Evolutionary conservation across 1,140 invertebrate genomes (phyloP).

Genomic region (Caenorhabditis tropicalis): DNA sequence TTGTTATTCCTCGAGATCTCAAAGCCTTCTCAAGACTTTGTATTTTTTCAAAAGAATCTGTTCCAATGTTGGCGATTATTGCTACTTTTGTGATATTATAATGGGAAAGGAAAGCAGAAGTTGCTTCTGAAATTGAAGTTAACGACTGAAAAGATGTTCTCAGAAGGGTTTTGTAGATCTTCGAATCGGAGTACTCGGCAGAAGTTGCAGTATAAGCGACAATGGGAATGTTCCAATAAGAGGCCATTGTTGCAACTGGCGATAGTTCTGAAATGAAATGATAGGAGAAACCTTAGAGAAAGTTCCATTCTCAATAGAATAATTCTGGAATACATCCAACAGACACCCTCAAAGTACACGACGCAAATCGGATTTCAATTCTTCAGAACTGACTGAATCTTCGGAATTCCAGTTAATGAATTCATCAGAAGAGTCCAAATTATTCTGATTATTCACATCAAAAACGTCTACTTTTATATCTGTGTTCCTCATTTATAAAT

Average conservation of each 20-base stretch:
- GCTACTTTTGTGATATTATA: constrained; percentile 60
- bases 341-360: not conserved
- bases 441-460: not conserved
- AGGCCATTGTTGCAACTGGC: constrained; percentile 64
- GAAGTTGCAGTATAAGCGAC: constrained; percentile 64
- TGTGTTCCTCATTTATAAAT: not conserved
- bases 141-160: constrained; percentile 56
- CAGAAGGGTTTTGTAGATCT: constrained; percentile 58
- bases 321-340: no score
- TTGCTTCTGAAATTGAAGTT: constrained; percentile 61
- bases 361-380: not conserved
- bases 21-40: constrained; percentile 10
- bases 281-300: no score
- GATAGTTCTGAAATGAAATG: constrained; percentile 57
- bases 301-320: no score
- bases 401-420: not conserved
- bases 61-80: constrained; percentile 40
- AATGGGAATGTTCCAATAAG: constrained; percentile 66
- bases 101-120: constrained; percentile 59
- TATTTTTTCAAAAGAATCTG: constrained; percentile 32
- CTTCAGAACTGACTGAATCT: not conserved
- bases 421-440: not conserved
- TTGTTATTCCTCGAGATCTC: not conserved
- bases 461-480: not conserved
- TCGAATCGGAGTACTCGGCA: constrained; percentile 57